These are phyloP conservation scores for Ctenodactylus gundi DNA, from an alignment of 2,113 vertebrate species.

Conservation along the genomic window DNA sequence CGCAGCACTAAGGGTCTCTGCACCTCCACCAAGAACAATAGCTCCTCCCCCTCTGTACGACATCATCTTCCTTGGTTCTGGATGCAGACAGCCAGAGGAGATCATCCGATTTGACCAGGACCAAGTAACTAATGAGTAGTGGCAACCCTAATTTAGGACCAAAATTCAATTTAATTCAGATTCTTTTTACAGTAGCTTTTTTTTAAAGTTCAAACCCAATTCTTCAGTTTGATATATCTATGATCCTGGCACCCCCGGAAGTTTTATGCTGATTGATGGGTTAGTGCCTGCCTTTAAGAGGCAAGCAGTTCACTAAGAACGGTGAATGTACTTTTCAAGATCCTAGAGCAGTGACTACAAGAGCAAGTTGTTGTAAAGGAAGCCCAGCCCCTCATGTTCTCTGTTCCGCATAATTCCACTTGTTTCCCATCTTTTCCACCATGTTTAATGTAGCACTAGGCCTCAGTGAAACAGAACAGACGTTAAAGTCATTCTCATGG, in stretches of 20 bases:
- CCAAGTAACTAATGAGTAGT: neutral
- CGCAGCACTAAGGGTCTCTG: neutral
- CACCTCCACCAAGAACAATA: neutral
- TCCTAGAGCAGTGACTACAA: neutral
- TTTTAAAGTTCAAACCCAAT: conserved; percentile 2
- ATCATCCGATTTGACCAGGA: neutral
- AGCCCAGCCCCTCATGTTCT: neutral
- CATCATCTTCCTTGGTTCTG: neutral
- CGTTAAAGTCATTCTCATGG: neutral
- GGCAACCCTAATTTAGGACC: neutral
- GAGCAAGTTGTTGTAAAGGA: neutral
- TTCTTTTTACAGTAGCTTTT: neutral
- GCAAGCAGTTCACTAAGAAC: neutral
- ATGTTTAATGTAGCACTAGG: neutral
- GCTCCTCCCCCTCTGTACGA: neutral
- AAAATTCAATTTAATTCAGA: neutral
- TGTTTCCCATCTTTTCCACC: neutral
- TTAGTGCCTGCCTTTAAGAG: neutral
- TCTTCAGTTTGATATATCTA: neutral
- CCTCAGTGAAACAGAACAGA: neutral
- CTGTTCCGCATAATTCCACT: neutral
- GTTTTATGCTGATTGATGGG: neutral
- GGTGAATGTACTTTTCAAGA: neutral
- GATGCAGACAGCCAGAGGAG: neutral
- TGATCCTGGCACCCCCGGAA: neutral